Evolutionary conservation across 2,113 vertebrate species (phyloP), one percentile per base, ranked within the genome.

Genomic region (Progne subis): DNA sequence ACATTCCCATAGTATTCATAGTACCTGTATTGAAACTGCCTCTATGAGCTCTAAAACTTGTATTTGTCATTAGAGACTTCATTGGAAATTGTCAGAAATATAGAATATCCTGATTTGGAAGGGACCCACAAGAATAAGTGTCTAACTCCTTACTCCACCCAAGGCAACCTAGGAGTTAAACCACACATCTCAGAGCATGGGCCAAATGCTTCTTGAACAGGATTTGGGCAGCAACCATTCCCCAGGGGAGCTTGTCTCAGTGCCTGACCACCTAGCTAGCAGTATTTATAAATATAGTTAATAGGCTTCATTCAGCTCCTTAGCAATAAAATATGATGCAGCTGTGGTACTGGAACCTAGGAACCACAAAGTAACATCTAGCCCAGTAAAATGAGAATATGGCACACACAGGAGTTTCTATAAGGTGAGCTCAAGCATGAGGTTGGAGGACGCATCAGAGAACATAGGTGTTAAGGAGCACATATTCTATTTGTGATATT

Each of bases 381-480:
- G 39, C 10, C 43, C 24, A 31, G 41, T 11, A 82, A 81, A 82
- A 2, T 56, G 14, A 65, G 43, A 81, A 37, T 39, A 69, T 5
- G 8, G 29, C 60, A 69, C 8, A 28, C 8, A 64, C 16, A 14
- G 17, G 5, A 92, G 10, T 47, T 88, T 78, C 50, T 56, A 29
- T 9, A 52, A 46, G 23, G 18, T 21, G 5, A 69, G 23, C 34
- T 70, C 3, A 74, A 65, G 19, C 0, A 1, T 19, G 32, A 88
- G 59, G 56, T 5, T 52, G 26, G 19, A 85, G 14, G 5, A 56
- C 0, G 0, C 11, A 57, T 19, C n/a, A 65, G 41, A 37, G 72
- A 56, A 75, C 29, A 74, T 60, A 37, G 17, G 25, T 18, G 1
- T 84, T 37, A 43, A 60, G 41, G 1, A 46, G 17, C 28, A 81